Percentiles rank a stretch among this genome's conserved stretches.
Evolutionary conservation across 2,113 vertebrate genomes (phyloP).

Genomic region (Charadrius vociferus): DNA sequence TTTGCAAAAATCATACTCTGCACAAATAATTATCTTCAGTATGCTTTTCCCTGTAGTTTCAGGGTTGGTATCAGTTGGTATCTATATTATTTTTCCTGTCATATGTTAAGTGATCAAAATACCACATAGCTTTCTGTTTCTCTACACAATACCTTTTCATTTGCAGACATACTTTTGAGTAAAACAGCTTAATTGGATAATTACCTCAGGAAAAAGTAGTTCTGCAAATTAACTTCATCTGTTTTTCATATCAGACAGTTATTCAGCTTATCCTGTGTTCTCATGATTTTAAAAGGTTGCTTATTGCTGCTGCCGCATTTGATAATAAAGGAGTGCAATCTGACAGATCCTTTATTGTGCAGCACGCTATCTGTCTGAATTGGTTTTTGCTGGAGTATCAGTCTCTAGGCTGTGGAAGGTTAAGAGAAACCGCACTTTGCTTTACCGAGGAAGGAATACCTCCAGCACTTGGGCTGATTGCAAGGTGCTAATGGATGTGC

Average conservation of each 20-base stretch:
- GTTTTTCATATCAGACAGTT: background rate
- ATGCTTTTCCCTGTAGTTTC: background rate
- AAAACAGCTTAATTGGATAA: background rate
- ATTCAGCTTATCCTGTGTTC: background rate
- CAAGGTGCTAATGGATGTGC: background rate
- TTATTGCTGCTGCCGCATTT: background rate
- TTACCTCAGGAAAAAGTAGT: background rate
- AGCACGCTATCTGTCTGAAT: background rate
- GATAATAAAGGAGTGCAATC: background rate
- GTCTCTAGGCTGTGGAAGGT: background rate
- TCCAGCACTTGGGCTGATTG: background rate
- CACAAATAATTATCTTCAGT: background rate
- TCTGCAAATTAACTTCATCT: background rate
- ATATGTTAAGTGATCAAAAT: background rate
- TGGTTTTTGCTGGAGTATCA: background rate
- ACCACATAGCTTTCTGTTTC: background rate
- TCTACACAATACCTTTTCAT: background rate
- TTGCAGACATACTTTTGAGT: background rate
- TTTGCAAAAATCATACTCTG: background rate
- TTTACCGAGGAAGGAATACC: background rate
- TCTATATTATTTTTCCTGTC: background rate
- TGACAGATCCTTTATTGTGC: background rate
- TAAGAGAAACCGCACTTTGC: background rate
- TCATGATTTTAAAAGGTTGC: background rate
- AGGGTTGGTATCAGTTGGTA: background rate